Evolutionary conservation across 2,797 vertebrate species (phyloP), one percentile per base, ranked within the genome.

Genomic region (Cetoscarus ocellatus): DNA sequence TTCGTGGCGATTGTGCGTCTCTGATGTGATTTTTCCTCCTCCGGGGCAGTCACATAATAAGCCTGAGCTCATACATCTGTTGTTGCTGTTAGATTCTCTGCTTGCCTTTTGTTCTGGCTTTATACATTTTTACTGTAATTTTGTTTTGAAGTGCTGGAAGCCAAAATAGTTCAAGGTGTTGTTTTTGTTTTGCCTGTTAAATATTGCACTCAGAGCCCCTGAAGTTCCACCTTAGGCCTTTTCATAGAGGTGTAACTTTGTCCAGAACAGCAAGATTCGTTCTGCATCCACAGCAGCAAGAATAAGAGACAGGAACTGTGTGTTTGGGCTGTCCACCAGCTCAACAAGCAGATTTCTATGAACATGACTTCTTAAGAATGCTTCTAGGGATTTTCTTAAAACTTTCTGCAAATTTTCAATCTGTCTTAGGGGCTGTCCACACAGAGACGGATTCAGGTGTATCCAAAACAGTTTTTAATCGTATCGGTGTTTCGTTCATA

Each of bases 1-100:
- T 27, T 27, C 27, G 59, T 19, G 40, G 17, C 47, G 8, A 40
- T 45, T 47, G 18, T 47, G 14, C 58, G 61, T 17, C 3, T 14
- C 50, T 52, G 44, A 39, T 10, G n/a, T 45, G 13, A 39, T n/a
- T 50, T 61, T 55, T 61, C 14, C 17, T 15, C 45, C 45, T 62
- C 5, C 1, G 15, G 40, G 52, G 9, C 18, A 65, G 50, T 36
- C 73, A 70, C 38, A 54, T 38, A 43, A 15, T 38, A 44, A 68
- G 10, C 48, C 15, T 62, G 40, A 38, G 8, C 14, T 36, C 48
- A 42, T 27, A 43, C 19, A 57, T 50, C 68, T 70, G 68, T 13
- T 68, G 38, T 48, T 43, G 17, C 19, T 50, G n/a, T 43, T 12
- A 27, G 60, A 44, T 57, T 57, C 7, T 44, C 27, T 47, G 6